Evolutionary conservation across 2,113 vertebrate species (phyloP).

Genomic region (Porphyrio hochstetteri): DNA sequence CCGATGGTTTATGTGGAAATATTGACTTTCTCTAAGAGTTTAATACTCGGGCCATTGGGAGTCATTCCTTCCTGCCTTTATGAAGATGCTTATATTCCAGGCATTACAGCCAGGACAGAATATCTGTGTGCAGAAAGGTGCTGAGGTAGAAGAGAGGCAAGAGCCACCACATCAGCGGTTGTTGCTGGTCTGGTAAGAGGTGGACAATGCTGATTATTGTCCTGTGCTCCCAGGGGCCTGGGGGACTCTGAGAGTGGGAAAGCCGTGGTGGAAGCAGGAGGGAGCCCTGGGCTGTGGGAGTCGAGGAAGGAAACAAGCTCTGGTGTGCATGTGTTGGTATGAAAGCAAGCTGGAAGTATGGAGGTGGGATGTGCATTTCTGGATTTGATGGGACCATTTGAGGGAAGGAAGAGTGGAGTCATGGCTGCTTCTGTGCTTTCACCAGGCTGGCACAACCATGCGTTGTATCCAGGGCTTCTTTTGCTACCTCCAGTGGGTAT

Average conservation of each 20-base stretch:
- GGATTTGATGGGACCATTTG: background rate
- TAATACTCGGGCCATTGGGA: background rate
- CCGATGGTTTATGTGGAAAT: background rate
- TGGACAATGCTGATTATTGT: no score
- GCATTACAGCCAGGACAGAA: rapidly evolving
- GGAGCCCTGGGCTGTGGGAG: background rate
- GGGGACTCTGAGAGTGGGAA: rapidly evolving
- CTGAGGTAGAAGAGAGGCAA: background rate
- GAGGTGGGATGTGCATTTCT: background rate
- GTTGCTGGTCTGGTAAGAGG: background rate
- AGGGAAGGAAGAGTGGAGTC: background rate
- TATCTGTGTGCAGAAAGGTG: background rate
- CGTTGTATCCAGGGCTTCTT: background rate
- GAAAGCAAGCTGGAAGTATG: background rate
- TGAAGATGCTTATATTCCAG: background rate
- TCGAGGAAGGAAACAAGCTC: rapidly evolving
- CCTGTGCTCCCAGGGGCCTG: background rate
- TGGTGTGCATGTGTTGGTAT: background rate
- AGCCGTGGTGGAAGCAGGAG: background rate
- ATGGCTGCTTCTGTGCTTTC: background rate
- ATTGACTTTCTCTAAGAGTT: background rate
- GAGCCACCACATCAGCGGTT: background rate
- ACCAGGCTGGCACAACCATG: background rate
- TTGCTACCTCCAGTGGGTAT: background rate
- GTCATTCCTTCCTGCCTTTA: background rate